Conservation (phyloP, 2,888 invertebrate species). For the Mythimna vitellina region DNA sequence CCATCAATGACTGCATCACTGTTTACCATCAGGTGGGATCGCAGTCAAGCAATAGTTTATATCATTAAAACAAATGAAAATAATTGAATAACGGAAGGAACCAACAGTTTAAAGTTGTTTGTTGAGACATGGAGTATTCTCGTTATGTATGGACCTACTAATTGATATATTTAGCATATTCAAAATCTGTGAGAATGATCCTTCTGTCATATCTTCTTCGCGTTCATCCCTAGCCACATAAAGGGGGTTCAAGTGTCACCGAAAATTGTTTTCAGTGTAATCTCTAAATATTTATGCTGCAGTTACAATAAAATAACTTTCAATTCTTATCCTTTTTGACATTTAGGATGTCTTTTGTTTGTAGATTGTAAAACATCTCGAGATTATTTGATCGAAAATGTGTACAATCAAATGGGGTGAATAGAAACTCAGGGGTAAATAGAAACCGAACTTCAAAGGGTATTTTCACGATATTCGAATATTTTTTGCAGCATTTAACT, state of each 20-base stretch:
- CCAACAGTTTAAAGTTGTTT: too few relatives aligned
- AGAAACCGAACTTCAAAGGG: too few relatives aligned
- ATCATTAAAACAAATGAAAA: too few relatives aligned
- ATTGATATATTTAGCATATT: background rate
- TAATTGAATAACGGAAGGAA: too few relatives aligned
- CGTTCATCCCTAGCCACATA: background rate
- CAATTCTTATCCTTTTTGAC: slow-evolving; percentile 28
- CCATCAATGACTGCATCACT: too few relatives aligned
- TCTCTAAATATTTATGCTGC: slow-evolving; percentile 48
- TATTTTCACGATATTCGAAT: too few relatives aligned
- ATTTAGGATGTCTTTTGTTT: slow-evolving; percentile 26
- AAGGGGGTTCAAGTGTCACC: slow-evolving; percentile 15
- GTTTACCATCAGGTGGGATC: too few relatives aligned
- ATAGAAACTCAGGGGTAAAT: too few relatives aligned
- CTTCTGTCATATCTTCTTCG: slow-evolving; percentile 1
- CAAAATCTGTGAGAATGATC: background rate
- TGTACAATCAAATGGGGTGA: too few relatives aligned
- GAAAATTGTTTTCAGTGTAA: slow-evolving; percentile 55
- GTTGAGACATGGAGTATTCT: too few relatives aligned
- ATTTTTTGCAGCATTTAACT: too few relatives aligned
- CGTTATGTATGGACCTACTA: background rate
- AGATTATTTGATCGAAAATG: slow-evolving; percentile 9
- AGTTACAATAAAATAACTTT: slow-evolving; percentile 43
- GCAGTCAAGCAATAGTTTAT: too few relatives aligned
- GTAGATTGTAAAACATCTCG: background rate